Percentiles rank a stretch among this genome's conserved stretches.
Evolutionary conservation across 2,888 invertebrate genomes (phyloP).

Genomic region (Doris montereyensis): DNA sequence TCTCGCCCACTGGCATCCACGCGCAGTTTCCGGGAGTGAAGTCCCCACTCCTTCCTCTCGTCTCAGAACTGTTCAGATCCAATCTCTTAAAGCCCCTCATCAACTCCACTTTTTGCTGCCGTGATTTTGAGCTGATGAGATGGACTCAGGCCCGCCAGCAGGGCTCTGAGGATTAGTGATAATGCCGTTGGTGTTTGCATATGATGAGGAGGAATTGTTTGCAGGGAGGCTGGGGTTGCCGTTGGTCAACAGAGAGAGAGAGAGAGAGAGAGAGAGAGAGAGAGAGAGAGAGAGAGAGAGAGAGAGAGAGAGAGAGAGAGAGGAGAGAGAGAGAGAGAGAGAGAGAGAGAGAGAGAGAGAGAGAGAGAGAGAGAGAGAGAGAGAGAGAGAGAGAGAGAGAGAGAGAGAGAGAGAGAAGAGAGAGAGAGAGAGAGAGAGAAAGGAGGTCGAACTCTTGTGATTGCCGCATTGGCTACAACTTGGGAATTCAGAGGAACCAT

Average conservation of each 20-base stretch:
- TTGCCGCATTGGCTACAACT: too few species aligned
- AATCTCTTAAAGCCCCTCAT: constrained; percentile 16
- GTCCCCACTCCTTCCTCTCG: constrained; percentile 7
- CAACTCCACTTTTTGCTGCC: constrained; percentile 4
- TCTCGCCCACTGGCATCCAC: too few species aligned
- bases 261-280: constrained; percentile 2
- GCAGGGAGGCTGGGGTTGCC: not conserved
- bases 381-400: constrained; percentile 12
- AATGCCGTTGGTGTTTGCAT: constrained; percentile 37
- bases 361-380: not conserved
- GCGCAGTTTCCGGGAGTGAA: not conserved
- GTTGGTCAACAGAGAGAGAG: not conserved
- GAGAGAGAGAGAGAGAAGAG: constrained; percentile 18
- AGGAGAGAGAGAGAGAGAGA: not conserved
- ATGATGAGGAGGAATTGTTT: constrained; percentile 13
- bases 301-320: constrained; percentile 14
- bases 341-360: constrained; percentile 5
- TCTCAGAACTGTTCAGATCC: constrained; percentile 7
- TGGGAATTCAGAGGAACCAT: too few species aligned
- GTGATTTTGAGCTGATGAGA: not conserved
- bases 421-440: too few species aligned
- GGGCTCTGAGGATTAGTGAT: not conserved
- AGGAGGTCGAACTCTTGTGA: too few species aligned
- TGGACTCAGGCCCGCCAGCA: not conserved
- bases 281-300: constrained; percentile 1